phyloP scores from a whole-genome alignment of 2,113 vertebrate species.

The Psephotus haematonotus region DNA sequence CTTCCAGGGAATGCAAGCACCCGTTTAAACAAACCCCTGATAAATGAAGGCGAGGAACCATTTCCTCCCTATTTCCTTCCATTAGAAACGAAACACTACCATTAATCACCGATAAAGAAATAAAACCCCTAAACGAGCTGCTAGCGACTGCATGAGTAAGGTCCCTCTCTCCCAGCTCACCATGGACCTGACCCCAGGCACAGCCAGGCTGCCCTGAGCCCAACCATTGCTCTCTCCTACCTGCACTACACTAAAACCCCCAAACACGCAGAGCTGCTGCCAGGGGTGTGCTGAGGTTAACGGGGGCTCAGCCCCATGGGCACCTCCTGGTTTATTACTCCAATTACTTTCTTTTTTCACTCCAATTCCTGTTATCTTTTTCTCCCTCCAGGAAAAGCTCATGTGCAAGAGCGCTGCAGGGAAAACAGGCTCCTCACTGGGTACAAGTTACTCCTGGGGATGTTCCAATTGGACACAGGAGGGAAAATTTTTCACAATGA shows the following conservation, averaged over 20 bases:
- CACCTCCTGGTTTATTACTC: not conserved
- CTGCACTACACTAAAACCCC: not conserved
- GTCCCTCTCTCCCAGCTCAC: not conserved
- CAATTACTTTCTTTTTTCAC: not conserved
- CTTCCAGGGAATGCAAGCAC: not conserved
- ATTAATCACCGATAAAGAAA: constrained; percentile 53
- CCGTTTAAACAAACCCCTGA: constrained; percentile 42
- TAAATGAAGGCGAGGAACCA: constrained; percentile 44
- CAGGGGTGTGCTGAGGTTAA: not conserved
- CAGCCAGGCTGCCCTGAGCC: not conserved
- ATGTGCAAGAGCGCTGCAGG: not conserved
- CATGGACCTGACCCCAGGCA: not conserved
- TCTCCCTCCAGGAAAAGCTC: not conserved
- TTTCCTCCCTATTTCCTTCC: constrained; percentile 61
- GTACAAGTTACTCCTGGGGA: constrained; percentile 11
- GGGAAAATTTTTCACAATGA: not conserved
- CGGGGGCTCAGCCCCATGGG: not conserved
- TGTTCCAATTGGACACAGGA: not conserved
- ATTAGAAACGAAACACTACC: not conserved
- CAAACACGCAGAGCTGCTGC: not conserved
- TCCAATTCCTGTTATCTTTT: not conserved
- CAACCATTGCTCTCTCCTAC: not conserved
- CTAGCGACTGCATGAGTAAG: not conserved
- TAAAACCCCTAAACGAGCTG: not conserved
- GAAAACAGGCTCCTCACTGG: not conserved